Evolutionary conservation across 2,113 vertebrate genomes (phyloP), one percentile per base, ranked within the genome.

Genomic region (Protomyctophum bolini): DNA sequence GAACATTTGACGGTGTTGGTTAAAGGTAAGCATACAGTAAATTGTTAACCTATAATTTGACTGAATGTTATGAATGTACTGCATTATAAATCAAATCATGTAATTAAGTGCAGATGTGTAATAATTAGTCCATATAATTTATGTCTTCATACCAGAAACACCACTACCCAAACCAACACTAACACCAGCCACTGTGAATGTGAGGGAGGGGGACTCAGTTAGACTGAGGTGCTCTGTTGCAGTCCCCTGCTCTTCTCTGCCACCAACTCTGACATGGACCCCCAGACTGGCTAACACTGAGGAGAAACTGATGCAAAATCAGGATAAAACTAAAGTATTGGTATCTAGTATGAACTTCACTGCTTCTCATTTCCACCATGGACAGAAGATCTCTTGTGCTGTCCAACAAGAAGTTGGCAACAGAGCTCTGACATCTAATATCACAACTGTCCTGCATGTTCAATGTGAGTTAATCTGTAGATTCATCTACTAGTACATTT

Each of bases 261-360:
- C 80, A 62, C 80, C 83, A 63, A 59, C 33, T 54, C 79, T 86
- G 75, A 81, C 70, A 56, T 86, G 84, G 84, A 85, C 41, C 57
- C 54, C 74, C 63, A 10, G 7, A 8, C 72, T 81, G 75, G 83
- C 49, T 33, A 11, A 51, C 28, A 65, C 4, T 66, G 48, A 75
- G 70, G 79, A 74, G 63, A 66, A 67, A 7, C 72, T 83, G 72
- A 21, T 66, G 63, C 77, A 82, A 58, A 72, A 72, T 14, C 9
- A 15, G 52, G 72, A 83, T 73, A 55, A 60, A 72, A 84, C 79
- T 52, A 58, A 67, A 62, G 29, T 68, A 57, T n/a, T 49, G 66
- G 73, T 8, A 28, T 87, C 85, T 56, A 59, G 63, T 41, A 21
- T 87, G 61, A 89, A 0, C 63, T 86, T 86, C 78, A 87, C 11